Evolutionary conservation across 2,888 invertebrate genomes (phyloP).

Genomic region (Dynastes tityus): DNA sequence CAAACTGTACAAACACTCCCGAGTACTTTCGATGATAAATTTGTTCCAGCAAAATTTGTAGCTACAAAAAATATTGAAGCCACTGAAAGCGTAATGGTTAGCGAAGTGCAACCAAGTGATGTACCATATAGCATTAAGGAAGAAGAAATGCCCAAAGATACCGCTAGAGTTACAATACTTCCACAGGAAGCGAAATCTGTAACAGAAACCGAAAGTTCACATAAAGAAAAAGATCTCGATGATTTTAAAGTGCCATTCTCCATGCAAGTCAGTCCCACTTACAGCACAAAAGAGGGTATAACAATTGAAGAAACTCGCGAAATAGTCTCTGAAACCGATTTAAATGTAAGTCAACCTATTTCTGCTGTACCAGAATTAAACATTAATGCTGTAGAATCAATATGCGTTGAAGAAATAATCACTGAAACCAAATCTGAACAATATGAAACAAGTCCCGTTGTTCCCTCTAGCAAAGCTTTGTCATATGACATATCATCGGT

Average conservation of each 20-base stretch:
- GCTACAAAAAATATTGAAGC: slow-evolving; percentile 69
- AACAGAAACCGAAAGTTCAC: slow-evolving; percentile 76
- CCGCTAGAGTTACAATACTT: slow-evolving; percentile 74
- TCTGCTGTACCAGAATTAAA: slow-evolving; percentile 75
- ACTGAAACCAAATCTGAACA: slow-evolving; percentile 84
- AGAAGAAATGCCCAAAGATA: slow-evolving; percentile 68
- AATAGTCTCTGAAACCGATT: slow-evolving; percentile 75
- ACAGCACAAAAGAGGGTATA: slow-evolving; percentile 77
- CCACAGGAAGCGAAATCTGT: slow-evolving; percentile 80
- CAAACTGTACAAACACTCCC: slow-evolving; percentile 71
- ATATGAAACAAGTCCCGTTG: slow-evolving; percentile 78
- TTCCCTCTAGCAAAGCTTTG: slow-evolving; percentile 68
- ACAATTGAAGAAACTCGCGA: slow-evolving; percentile 74
- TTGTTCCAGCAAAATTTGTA: slow-evolving; percentile 68
- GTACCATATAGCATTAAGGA: slow-evolving; percentile 71
- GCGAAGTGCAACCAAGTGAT: slow-evolving; percentile 68
- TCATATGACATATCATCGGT: slow-evolving; percentile 70
- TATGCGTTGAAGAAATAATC: slow-evolving; percentile 80
- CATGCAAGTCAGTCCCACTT: slow-evolving; percentile 73
- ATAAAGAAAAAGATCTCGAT: slow-evolving; percentile 76
- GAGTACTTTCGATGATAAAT: slow-evolving; percentile 69
- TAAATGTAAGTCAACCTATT: slow-evolving; percentile 72
- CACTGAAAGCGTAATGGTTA: slow-evolving; percentile 71
- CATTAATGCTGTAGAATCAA: slow-evolving; percentile 77
- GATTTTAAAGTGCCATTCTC: slow-evolving; percentile 70